These are phyloP conservation scores for Hydractinia echinata DNA, from an alignment of 30 jellyfish, hydroid and myxozoan species.

Conservation along the genomic window DNA sequence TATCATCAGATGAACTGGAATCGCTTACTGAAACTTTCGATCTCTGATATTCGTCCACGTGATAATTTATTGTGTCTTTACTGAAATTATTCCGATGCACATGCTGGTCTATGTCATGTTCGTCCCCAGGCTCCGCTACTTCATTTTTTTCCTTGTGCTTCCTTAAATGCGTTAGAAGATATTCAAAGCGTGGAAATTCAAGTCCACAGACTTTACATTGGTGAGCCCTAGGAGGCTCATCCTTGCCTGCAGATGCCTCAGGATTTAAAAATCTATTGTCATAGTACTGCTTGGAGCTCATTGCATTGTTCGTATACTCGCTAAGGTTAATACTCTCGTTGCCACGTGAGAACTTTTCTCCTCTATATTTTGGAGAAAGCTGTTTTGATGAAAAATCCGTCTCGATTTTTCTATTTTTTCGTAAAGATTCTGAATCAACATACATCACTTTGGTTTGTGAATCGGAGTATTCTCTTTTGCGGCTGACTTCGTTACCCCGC, in stretches of 20 bases:
- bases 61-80: not conserved
- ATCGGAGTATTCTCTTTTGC: constrained; percentile 28
- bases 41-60: not conserved
- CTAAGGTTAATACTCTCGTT: constrained; percentile 32
- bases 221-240: constrained; percentile 27
- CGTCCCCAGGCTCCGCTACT: constrained; percentile 13
- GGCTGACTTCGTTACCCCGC: not conserved
- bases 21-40: not conserved
- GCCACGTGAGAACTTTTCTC: not conserved
- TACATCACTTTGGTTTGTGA: not conserved
- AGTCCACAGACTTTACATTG: constrained; percentile 43
- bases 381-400: not conserved
- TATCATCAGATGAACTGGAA: constrained; percentile 11
- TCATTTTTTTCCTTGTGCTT: constrained; percentile 39
- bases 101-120: not conserved
- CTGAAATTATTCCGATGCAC: no score
- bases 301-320: constrained; percentile 42
- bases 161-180: constrained; percentile 33
- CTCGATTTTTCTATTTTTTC: constrained; percentile 1
- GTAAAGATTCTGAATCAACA: not conserved
- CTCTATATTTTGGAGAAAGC: constrained; percentile 3
- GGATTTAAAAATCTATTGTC: constrained; percentile 1
- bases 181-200: constrained; percentile 40
- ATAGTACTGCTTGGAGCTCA: constrained; percentile 39
- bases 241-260: constrained; percentile 1